Percentiles rank a stretch among this genome's conserved stretches.
Evolutionary conservation across 2,888 invertebrate genomes (phyloP).

Genomic region (Epinotia bilunana): DNA sequence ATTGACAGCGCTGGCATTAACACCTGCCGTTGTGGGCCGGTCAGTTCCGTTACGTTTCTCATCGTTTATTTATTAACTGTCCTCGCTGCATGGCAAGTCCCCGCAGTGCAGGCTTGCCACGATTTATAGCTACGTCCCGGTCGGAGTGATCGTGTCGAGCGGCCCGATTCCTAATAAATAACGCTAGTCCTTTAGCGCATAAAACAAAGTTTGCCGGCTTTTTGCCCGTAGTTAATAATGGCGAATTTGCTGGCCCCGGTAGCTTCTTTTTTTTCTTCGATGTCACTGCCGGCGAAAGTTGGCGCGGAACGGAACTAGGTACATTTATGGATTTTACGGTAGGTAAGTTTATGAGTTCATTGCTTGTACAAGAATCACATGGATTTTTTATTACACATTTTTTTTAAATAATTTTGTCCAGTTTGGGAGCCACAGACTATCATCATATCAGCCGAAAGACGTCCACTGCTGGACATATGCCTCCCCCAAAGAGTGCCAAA

Average conservation of each 20-base stretch:
- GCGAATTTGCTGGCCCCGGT: slow-evolving; percentile 37
- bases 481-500: too few species aligned
- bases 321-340: slow-evolving; percentile 39
- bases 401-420: too few species aligned
- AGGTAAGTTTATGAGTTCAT: slow-evolving; percentile 10
- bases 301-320: slow-evolving; percentile 6
- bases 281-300: slow-evolving; percentile 36
- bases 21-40: slow-evolving; percentile 26
- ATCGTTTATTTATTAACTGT: slow-evolving; percentile 65
- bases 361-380: background rate
- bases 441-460: too few species aligned
- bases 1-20: slow-evolving; percentile 20
- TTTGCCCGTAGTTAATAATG: slow-evolving; percentile 44
- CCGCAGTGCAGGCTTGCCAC: slow-evolving; percentile 68
- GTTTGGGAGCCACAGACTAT: too few species aligned
- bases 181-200: slow-evolving; percentile 61
- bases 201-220: slow-evolving; percentile 50
- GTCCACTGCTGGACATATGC: too few species aligned
- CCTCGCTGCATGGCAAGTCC: slow-evolving; percentile 64
- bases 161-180: slow-evolving; percentile 75
- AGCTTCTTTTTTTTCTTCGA: slow-evolving; percentile 34
- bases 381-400: background rate
- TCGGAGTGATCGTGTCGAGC: slow-evolving; percentile 71
- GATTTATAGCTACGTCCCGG: slow-evolving; percentile 67
- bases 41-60: slow-evolving; percentile 46